Evolutionary conservation across 2,797 vertebrate genomes (phyloP), one percentile per base, ranked within the genome.

Genomic region (Gephyroberyx darwinii): DNA sequence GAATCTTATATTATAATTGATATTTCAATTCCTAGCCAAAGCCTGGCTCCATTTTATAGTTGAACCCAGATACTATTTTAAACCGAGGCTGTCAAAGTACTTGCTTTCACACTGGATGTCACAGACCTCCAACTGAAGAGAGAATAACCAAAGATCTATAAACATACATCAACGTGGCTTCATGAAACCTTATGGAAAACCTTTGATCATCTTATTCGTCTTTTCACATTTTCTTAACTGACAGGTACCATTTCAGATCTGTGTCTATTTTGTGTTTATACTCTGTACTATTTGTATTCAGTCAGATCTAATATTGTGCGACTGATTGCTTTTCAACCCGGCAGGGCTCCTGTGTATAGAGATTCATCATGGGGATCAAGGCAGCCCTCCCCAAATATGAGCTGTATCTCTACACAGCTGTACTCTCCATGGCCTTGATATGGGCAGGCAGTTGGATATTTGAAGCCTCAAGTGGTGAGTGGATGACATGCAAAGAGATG

Each of bases 381-480:
- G 84, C 96, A 0, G 92, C 92, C 0, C 90, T 99, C 81, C 96
- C 96, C 55, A 92, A 85, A 52, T 93, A 93, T 2, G 98, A 99
- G 86, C 93, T 99, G 78, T 97, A 96, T 48, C 90, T 98, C 77
- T 99, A 99, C 12, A 95, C 94, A 3, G 91, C 95, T 0, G 90
- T 94, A 1, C 90, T 99, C 31, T 92, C 78, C 0, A 92, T 92
- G 0, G 95, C 96, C 1, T 77, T 98, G 78, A 84, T 95, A 62
- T 99, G 98, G 86, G 95, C 97, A 0, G 89, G 92, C 75, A 95
- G 91, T 39, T 96, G 95, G 81, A 96, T 99, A 89, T 93, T 95
- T 1, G 95, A 97, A 60, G 96, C 94, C 0, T 99, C 98, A 0
- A 86, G 90, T 90, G 97, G 98, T 99, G 94, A 94, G 65, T 87